Evolutionary conservation across 1,140 invertebrate genomes (phyloP).

Genomic region (Danaus plexippus): DNA sequence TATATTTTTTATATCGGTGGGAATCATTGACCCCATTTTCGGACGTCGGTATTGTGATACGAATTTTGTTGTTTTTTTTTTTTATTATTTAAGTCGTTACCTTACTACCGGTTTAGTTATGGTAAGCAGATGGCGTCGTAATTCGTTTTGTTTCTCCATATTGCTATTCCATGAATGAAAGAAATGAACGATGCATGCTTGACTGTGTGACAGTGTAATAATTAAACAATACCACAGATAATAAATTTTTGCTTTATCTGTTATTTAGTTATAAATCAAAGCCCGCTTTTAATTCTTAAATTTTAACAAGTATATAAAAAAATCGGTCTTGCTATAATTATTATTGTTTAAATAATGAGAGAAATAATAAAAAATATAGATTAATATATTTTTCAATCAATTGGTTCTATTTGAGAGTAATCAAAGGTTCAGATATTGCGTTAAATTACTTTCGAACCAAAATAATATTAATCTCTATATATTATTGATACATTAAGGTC

Average conservation of each 20-base stretch:
- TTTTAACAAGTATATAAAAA: no score
- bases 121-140: slow-evolving; percentile 21
- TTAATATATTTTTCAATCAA: slow-evolving; percentile 1
- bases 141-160: slow-evolving; percentile 2
- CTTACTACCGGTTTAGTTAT: slow-evolving; percentile 33
- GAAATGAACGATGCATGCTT: no score
- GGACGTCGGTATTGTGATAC: slow-evolving; percentile 34
- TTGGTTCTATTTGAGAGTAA: slow-evolving; percentile 11
- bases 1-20: slow-evolving; percentile 44
- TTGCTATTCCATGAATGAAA: no score
- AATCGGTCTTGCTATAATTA: no score
- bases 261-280: no score
- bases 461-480: slow-evolving; percentile 5
- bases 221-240: no score
- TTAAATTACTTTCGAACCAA: slow-evolving; percentile 13
- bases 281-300: no score
- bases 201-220: no score
- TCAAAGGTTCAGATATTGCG: slow-evolving; percentile 24
- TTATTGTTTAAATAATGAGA: no score
- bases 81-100: slow-evolving; percentile 23
- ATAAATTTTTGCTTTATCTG: no score
- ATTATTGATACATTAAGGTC: slow-evolving; percentile 14
- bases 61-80: slow-evolving; percentile 35
- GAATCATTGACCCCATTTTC: slow-evolving; percentile 51
- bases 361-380: background rate